These are phyloP conservation scores for Barbus barbus DNA, from an alignment of 2,113 vertebrate genomes.

Conservation along the genomic window DNA sequence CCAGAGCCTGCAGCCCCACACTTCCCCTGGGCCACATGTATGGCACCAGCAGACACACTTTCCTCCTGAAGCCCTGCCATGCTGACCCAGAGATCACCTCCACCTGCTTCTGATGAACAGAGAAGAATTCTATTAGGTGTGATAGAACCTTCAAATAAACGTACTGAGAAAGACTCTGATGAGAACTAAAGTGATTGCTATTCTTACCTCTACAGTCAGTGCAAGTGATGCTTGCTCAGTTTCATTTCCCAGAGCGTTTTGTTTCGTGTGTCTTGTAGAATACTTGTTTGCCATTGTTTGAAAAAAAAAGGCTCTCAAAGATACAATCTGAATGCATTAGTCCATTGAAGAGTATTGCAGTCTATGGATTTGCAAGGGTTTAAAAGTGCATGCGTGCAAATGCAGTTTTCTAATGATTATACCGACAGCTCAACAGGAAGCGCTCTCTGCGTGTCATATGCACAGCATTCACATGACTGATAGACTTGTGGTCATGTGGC, in stretches of 20 bases:
- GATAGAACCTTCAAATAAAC: neutral
- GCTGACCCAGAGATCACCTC: slow-evolving; percentile 64
- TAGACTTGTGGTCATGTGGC: slow-evolving; percentile 17
- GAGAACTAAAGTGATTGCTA: neutral
- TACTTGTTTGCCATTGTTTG: slow-evolving; percentile 45
- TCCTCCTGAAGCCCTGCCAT: slow-evolving; percentile 79
- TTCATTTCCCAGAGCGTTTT: neutral
- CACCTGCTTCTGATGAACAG: slow-evolving; percentile 34
- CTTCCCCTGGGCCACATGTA: slow-evolving; percentile 84
- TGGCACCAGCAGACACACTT: slow-evolving; percentile 78
- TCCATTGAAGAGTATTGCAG: neutral
- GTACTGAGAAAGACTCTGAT: neutral
- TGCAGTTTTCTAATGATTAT: neutral
- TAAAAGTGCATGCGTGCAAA: neutral
- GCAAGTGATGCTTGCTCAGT: slow-evolving; percentile 1
- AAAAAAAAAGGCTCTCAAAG: neutral
- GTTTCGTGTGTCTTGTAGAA: slow-evolving; percentile 4
- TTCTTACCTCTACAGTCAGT: slow-evolving; percentile 51
- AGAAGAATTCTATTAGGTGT: too few species aligned
- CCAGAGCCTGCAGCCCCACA: slow-evolving; percentile 77
- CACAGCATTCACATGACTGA: slow-evolving; percentile 13
- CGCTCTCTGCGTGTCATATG: neutral
- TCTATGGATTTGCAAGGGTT: neutral
- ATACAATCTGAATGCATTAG: neutral
- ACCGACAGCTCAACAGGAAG: neutral